Evolutionary conservation across 2,888 invertebrate species (phyloP).

Genomic region (Tethea ocularis): DNA sequence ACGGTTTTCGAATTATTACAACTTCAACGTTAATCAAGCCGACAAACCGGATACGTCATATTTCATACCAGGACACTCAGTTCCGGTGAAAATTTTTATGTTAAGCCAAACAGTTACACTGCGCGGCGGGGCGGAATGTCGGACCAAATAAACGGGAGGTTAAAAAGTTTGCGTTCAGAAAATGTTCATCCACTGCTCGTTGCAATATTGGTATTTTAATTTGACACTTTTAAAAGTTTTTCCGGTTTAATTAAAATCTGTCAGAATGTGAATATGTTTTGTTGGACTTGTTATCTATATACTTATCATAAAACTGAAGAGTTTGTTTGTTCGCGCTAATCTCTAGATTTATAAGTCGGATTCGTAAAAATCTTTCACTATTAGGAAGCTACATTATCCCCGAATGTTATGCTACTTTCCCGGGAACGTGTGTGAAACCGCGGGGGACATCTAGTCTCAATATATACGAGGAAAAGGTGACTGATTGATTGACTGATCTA

Average conservation of each 20-base stretch:
- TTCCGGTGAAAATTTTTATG: neutral
- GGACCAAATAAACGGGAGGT: neutral
- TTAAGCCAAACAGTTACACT: neutral
- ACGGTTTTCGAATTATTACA: neutral
- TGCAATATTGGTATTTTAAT: neutral
- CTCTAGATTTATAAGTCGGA: too few relatives aligned
- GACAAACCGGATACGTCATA: conserved; percentile 4
- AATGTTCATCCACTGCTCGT: conserved; percentile 7
- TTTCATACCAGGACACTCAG: neutral
- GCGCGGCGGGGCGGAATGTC: neutral
- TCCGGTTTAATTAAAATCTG: neutral
- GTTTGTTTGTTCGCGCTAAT: too few relatives aligned
- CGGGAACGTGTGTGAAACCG: too few relatives aligned
- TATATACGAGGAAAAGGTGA: too few relatives aligned
- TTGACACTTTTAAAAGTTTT: neutral
- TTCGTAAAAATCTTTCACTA: too few relatives aligned
- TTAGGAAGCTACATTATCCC: too few relatives aligned
- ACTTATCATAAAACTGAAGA: too few relatives aligned
- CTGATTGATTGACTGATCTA: too few relatives aligned
- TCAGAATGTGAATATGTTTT: neutral
- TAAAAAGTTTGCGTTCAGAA: conserved; percentile 9
- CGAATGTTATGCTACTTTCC: too few relatives aligned
- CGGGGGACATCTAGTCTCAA: too few relatives aligned
- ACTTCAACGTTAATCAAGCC: conserved; percentile 6
- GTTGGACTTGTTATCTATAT: too few relatives aligned